These are phyloP conservation scores for Sclerodermus sp. DNA, from an alignment of 2,888 invertebrate genomes.

Conservation along the genomic window DNA sequence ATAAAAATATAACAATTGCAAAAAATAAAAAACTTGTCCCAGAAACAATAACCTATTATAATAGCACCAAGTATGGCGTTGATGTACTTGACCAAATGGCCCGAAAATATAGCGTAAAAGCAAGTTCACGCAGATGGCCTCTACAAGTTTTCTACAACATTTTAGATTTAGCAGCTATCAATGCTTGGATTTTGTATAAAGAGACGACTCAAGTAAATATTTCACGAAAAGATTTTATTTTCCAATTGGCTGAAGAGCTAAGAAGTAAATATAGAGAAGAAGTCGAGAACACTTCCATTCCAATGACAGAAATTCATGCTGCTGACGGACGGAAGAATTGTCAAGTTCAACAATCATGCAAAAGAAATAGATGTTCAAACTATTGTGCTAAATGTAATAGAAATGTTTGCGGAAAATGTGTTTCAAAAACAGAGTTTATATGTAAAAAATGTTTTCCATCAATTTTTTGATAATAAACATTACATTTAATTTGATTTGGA, in stretches of 20 bases:
- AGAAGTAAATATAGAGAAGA: slow-evolving; percentile 6
- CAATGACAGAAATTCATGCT: slow-evolving; percentile 3
- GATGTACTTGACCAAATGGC: slow-evolving; percentile 24
- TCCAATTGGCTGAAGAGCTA: slow-evolving; percentile 6
- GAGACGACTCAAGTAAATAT: slow-evolving; percentile 4
- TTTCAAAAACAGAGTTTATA: slow-evolving; percentile 6
- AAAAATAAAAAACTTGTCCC: slow-evolving; percentile 15
- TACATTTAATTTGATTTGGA: slow-evolving; percentile 8
- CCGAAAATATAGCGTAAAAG: slow-evolving; percentile 22
- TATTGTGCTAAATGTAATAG: slow-evolving; percentile 6
- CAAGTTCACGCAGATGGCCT: slow-evolving; percentile 25
- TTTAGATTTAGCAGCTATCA: slow-evolving; percentile 27
- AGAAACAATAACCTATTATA: slow-evolving; percentile 12
- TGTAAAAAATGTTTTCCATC: slow-evolving; percentile 7
- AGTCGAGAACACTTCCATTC: slow-evolving; percentile 3
- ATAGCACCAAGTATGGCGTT: slow-evolving; percentile 21
- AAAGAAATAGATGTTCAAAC: slow-evolving; percentile 5
- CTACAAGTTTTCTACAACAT: slow-evolving; percentile 35
- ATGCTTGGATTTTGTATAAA: slow-evolving; percentile 17
- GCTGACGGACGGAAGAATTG: not conserved
- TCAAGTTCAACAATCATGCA: slow-evolving; percentile 2
- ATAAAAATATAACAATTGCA: slow-evolving; percentile 27
- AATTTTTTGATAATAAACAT: slow-evolving; percentile 4
- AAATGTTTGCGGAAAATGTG: slow-evolving; percentile 9
- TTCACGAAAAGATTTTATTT: slow-evolving; percentile 6